Base-by-base conservation (phyloP, 2,888 invertebrate genomes). In the Corbicula japonica region DNA sequence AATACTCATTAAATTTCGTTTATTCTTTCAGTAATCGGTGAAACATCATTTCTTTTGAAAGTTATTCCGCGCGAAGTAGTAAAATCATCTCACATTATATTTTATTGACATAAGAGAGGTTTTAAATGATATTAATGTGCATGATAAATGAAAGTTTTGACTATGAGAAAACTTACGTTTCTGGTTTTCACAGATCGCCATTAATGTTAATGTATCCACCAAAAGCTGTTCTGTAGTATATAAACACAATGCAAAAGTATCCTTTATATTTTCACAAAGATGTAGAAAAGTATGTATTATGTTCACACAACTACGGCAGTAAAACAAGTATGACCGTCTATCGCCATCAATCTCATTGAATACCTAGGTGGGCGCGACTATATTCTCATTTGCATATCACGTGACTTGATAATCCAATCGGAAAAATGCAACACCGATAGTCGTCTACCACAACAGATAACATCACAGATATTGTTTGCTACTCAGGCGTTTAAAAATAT, bases 1-100 rank as follows among this genome's bases (percentile, higher is more conserved):
- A 83, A 76, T 34, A 30, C 76, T 71, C 79, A 80, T 83, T 80
- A 83, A 83, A 77, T 68, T 77, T 74, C 79, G 76, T 79, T 80
- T 78, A 73, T 62, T 74, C 73, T 69, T 56, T 21, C 23, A 63
- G 75, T 83, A 80, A 83, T 83, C 83, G 63, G 74, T 61, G 41
- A 66, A 74, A 69, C 68, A 77, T 76, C 74, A 74, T 81, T 70
- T 70, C 70, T 70, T 72, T 74, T 61, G 65, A 62, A 76, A 52
- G 48, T 63, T 58, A 68, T 65, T 58, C 58, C 65, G 48, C 62
- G 69, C n/a, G 21, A 44, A 30, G 61, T 48, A 60, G 48, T 48
- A 73, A 65, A 73, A 74, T 41, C 46, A 75, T 50, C 66, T 54
- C 61, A 74, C 50, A 60, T 74, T 60, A 66, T 60, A 66, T 66